Percentiles rank a stretch among this genome's conserved stretches.
Conservation (phyloP, 2,797 vertebrate genomes). For the Mus caroli region DNA sequence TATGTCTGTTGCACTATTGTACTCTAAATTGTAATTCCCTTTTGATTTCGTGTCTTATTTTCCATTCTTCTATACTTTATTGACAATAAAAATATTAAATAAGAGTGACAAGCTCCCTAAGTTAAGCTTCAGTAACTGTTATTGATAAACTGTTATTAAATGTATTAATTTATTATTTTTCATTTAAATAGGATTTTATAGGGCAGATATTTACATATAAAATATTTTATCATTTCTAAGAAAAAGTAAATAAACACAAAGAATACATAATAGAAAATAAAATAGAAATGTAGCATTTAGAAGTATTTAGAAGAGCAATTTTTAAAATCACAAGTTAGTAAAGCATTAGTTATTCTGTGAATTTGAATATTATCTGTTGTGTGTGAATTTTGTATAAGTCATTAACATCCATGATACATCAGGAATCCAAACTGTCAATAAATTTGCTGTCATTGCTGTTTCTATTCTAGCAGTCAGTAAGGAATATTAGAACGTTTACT, state of each 20-base stretch:
- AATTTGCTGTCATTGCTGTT: neutral
- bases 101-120: too few relatives aligned
- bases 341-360: neutral
- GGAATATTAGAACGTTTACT: neutral
- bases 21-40: neutral
- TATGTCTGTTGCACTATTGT: neutral
- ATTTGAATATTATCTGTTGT: neutral
- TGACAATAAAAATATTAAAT: neutral
- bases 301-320: neutral
- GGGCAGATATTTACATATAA: neutral
- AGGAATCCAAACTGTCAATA: neutral
- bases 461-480: neutral
- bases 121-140: neutral
- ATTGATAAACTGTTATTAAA: neutral
- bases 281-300: neutral
- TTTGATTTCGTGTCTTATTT: neutral
- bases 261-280: neutral
- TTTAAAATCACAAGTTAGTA: neutral
- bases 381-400: neutral
- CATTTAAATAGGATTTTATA: neutral
- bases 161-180: neutral
- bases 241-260: neutral
- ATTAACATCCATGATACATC: neutral
- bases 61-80: neutral
- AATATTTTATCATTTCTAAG: neutral